phyloP scores from a whole-genome alignment of 1,140 invertebrate genomes.

The Streblospio benedicti region DNA sequence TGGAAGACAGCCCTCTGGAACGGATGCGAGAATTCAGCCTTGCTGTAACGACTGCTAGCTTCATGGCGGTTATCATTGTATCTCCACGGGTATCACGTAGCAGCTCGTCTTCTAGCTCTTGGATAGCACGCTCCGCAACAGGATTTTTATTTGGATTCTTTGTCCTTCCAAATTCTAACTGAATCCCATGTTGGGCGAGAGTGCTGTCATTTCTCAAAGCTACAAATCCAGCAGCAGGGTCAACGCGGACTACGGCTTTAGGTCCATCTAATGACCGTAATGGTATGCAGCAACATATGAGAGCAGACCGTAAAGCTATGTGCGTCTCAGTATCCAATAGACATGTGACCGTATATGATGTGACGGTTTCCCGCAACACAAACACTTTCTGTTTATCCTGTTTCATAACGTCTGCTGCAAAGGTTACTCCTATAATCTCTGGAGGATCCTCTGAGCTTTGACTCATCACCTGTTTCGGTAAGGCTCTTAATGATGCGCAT shows the following conservation, averaged over 20 bases:
- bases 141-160: slow-evolving; percentile 24
- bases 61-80: too few species aligned
- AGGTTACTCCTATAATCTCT: slow-evolving; percentile 14
- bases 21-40: background rate
- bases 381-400: background rate
- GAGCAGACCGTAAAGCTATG: background rate
- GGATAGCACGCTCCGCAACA: slow-evolving; percentile 19
- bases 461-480: background rate
- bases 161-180: slow-evolving; percentile 16
- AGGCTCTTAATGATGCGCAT: slow-evolving; percentile 16
- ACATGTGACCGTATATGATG: background rate
- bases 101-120: background rate
- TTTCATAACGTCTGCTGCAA: slow-evolving; percentile 16
- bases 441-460: slow-evolving; percentile 15
- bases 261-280: slow-evolving; percentile 15
- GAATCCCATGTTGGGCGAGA: slow-evolving; percentile 10
- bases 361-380: background rate
- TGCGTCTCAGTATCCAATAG: background rate
- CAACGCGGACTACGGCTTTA: slow-evolving; percentile 16
- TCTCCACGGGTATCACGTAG: background rate
- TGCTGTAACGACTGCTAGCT: too few species aligned
- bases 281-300: background rate
- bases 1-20: background rate
- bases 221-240: slow-evolving; percentile 20
- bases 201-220: slow-evolving; percentile 14